These are phyloP conservation scores for Bombus waltoni DNA, from an alignment of 1,140 invertebrate species.

Conservation along the genomic window DNA sequence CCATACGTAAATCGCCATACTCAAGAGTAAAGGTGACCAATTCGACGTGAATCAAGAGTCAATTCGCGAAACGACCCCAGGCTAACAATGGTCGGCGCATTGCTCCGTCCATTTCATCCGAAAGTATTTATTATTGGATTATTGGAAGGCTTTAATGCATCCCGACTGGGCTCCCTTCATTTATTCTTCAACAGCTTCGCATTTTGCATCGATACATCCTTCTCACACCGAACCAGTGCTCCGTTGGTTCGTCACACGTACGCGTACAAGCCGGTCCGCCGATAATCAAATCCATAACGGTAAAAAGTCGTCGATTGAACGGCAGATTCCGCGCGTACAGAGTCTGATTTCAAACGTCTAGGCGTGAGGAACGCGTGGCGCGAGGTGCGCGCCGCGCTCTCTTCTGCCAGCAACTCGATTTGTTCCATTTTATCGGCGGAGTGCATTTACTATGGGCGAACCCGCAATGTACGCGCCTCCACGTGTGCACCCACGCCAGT, in stretches of 20 bases:
- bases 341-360: slow-evolving; percentile 58
- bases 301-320: slow-evolving; percentile 57
- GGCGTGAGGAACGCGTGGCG: neutral
- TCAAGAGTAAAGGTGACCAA: neutral
- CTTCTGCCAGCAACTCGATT: slow-evolving; percentile 28
- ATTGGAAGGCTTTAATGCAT: slow-evolving; percentile 69
- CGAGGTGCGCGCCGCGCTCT: too few species aligned
- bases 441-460: slow-evolving; percentile 46
- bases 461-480: neutral
- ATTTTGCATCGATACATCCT: slow-evolving; percentile 30
- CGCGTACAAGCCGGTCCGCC: neutral
- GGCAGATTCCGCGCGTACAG: slow-evolving; percentile 29
- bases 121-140: slow-evolving; percentile 75
- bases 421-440: slow-evolving; percentile 56
- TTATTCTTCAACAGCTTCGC: slow-evolving; percentile 34
- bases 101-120: slow-evolving; percentile 61
- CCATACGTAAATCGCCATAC: slow-evolving; percentile 49
- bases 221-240: too few species aligned
- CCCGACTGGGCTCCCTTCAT: neutral
- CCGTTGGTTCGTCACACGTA: neutral
- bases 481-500: neutral
- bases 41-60: slow-evolving; percentile 48
- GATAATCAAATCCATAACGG: slow-evolving; percentile 63
- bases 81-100: slow-evolving; percentile 33
- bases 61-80: slow-evolving; percentile 35